Percentiles rank a stretch among this genome's conserved stretches.
Evolutionary conservation across 2,797 vertebrate genomes (phyloP).

Genomic region (Alfaro cultratus): DNA sequence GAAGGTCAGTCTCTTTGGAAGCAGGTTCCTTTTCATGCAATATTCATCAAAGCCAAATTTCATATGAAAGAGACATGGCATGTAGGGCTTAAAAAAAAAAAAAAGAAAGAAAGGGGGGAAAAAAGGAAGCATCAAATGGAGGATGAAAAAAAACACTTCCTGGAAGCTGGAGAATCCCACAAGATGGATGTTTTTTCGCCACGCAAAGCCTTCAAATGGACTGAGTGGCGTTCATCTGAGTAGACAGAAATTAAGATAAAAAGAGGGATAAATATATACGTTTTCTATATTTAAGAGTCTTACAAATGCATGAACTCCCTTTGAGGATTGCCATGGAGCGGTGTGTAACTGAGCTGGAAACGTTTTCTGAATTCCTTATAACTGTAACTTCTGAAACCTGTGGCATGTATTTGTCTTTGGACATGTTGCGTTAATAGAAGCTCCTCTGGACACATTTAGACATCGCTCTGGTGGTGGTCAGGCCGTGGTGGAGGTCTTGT

Average conservation of each 20-base stretch:
- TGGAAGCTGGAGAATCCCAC: slow-evolving; percentile 28
- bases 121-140: slow-evolving; percentile 62
- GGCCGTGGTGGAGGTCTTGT: no score
- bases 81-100: slow-evolving; percentile 44
- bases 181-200: slow-evolving; percentile 17
- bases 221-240: slow-evolving; percentile 22
- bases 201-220: slow-evolving; percentile 20
- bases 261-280: slow-evolving; percentile 4
- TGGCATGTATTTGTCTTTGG: not conserved
- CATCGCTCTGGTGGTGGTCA: not conserved
- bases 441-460: not conserved
- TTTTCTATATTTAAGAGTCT: slow-evolving; percentile 8
- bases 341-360: not conserved
- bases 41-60: slow-evolving; percentile 80
- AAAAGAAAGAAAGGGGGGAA: no score
- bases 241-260: slow-evolving; percentile 17
- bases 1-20: slow-evolving; percentile 74
- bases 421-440: no score
- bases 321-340: not conserved
- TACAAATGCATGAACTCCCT: not conserved
- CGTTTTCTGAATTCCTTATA: not conserved
- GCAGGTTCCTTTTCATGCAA: slow-evolving; percentile 76
- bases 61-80: slow-evolving; percentile 74
- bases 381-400: not conserved
- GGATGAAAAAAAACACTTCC: slow-evolving; percentile 57